Evolutionary conservation across 2,113 vertebrate species (phyloP).

Genomic region (Corythoichthys intestinalis): DNA sequence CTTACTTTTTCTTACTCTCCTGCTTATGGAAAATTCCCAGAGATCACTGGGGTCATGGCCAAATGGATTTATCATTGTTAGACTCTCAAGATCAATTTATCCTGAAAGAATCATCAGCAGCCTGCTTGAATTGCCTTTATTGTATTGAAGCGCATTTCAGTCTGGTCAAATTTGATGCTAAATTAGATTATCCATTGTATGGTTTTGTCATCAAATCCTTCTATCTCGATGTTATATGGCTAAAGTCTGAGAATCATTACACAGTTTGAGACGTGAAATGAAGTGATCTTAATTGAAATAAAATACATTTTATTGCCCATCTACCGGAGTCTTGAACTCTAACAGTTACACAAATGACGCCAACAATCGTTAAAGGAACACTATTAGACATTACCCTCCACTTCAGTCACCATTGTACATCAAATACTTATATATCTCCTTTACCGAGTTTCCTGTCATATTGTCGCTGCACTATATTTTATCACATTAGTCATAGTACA

Average conservation of each 20-base stretch:
- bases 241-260: background rate
- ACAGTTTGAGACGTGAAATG: background rate
- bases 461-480: background rate
- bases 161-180: background rate
- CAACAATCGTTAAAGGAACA: background rate
- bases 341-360: background rate
- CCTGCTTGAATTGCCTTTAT: background rate
- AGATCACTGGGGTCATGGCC: background rate
- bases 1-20: background rate
- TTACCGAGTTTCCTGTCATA: background rate
- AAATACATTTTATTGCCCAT: background rate
- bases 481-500: background rate
- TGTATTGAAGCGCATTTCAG: background rate
- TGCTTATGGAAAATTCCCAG: background rate
- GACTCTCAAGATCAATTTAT: constrained; percentile 1
- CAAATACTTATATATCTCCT: background rate
- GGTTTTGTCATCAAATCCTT: background rate
- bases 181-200: background rate
- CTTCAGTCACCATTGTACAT: too few species aligned
- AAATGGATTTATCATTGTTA: background rate
- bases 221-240: background rate
- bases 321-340: background rate
- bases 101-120: background rate
- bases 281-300: background rate
- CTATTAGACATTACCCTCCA: background rate